Evolutionary conservation across 2,113 vertebrate genomes (phyloP).

Genomic region (Charadrius vociferus): DNA sequence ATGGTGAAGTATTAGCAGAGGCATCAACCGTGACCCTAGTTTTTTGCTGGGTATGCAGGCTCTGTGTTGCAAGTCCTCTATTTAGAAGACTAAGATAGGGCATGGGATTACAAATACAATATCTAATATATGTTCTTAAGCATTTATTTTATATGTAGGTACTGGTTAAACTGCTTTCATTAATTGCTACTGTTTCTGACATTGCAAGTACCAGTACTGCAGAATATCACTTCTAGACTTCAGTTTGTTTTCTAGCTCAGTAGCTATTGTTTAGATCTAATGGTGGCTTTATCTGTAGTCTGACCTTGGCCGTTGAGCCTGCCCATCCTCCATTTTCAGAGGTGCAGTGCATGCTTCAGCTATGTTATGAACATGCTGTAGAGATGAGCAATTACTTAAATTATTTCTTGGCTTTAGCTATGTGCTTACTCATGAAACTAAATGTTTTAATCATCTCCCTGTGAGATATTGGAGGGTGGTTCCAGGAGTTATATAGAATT

Average conservation of each 20-base stretch:
- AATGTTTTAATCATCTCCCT: conserved; percentile 33
- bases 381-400: conserved; percentile 20
- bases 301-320: neutral
- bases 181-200: neutral
- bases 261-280: neutral
- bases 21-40: neutral
- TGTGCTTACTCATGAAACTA: neutral
- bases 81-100: neutral
- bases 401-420: conserved; percentile 4
- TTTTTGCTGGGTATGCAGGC: neutral
- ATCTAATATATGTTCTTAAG: neutral
- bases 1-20: neutral
- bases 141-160: neutral
- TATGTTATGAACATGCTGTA: neutral
- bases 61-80: neutral
- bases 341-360: neutral
- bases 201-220: neutral
- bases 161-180: neutral
- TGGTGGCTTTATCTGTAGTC: neutral
- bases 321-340: neutral
- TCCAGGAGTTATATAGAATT: neutral
- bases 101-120: neutral
- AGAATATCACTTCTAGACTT: neutral
- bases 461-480: conserved; percentile 8
- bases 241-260: neutral